Conservation (phyloP, 2,888 invertebrate species). For the Fragum fragum region DNA sequence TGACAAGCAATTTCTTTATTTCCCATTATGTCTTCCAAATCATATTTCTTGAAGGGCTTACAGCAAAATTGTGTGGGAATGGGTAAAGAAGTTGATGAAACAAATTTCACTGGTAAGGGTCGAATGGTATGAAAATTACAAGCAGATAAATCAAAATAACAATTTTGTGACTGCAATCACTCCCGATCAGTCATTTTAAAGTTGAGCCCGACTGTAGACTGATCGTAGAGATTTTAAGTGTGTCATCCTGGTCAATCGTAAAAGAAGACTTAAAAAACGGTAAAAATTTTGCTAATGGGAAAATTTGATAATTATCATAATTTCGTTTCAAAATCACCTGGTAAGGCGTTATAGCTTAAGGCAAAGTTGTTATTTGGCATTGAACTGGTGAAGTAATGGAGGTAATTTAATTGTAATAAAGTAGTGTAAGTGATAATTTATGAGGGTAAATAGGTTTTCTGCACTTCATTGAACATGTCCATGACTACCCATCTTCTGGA, state of each 20-base stretch:
- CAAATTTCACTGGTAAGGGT: neutral
- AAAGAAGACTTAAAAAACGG: constrained; percentile 10
- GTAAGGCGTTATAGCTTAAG: neutral
- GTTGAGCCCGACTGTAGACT: neutral
- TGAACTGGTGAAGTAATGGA: constrained; percentile 2
- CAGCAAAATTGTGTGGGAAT: no score
- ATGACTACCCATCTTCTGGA: no score
- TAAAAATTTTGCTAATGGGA: constrained; percentile 21
- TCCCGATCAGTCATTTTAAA: neutral
- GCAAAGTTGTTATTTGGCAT: neutral
- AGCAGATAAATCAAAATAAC: neutral
- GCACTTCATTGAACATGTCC: neutral
- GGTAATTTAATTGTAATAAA: constrained; percentile 16
- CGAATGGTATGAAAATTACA: neutral
- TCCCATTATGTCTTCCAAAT: no score
- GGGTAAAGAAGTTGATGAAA: no score
- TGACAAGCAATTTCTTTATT: no score
- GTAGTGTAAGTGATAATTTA: constrained; percentile 9
- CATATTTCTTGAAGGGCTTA: no score
- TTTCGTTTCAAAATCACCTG: neutral
- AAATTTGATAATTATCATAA: constrained; percentile 24
- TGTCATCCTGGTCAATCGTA: constrained; percentile 13
- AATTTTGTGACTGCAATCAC: neutral
- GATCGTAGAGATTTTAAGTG: neutral
- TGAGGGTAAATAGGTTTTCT: constrained; percentile 1